A percentile compares a stretch with the other conserved stretches of the same genome.
Evolutionary conservation across 64 coral and sea anemone species (phyloP).

Genomic region (Montipora sp.): DNA sequence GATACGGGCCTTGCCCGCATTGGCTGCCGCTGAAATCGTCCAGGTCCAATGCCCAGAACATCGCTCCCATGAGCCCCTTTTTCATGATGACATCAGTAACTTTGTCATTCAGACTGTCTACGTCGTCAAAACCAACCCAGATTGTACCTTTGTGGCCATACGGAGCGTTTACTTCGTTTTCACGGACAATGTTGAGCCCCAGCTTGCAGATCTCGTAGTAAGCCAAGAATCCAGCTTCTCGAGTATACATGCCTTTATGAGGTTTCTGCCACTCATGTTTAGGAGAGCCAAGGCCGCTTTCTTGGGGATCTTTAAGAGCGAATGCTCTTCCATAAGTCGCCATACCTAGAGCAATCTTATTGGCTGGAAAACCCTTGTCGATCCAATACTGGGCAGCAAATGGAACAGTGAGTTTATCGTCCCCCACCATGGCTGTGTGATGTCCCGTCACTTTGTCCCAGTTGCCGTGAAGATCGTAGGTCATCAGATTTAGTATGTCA

Average conservation of each 20-base stretch:
- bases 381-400: conserved; percentile 68
- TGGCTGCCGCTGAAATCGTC: conserved; percentile 63
- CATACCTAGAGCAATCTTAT: conserved; percentile 60
- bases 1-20: conserved; percentile 35
- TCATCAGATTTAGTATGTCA: conserved; percentile 73
- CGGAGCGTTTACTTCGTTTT: conserved; percentile 28
- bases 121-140: conserved; percentile 70
- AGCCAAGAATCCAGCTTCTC: conserved; percentile 58
- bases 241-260: conserved; percentile 47
- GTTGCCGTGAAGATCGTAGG: conserved; percentile 80
- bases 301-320: not conserved
- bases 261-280: conserved; percentile 48
- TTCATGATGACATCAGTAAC: not conserved
- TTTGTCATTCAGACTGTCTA: not conserved
- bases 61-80: conserved; percentile 40
- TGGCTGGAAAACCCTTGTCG: conserved; percentile 65
- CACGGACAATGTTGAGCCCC: conserved; percentile 7
- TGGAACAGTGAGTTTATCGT: conserved; percentile 67
- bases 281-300: conserved; percentile 15
- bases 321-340: conserved; percentile 74
- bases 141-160: conserved; percentile 62
- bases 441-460: conserved; percentile 77
- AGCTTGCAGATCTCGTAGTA: conserved; percentile 77
- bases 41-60: conserved; percentile 62
- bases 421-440: conserved; percentile 69